Conservation (phyloP, 2,888 invertebrate genomes). For the Conomelus anceps region DNA sequence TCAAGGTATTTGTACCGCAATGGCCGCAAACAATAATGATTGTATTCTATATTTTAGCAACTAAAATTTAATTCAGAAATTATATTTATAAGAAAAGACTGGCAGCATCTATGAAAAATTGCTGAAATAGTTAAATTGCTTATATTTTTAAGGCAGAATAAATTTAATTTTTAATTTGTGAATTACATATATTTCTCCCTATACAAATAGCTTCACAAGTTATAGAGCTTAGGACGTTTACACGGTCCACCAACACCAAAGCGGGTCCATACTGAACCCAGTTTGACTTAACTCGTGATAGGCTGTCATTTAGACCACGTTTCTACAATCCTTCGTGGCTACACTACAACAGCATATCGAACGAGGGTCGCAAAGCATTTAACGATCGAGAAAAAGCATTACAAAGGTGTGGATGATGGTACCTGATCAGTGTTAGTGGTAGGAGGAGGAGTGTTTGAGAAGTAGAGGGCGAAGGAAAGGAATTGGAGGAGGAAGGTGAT, state of each 20-base stretch:
- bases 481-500: background rate
- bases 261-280: background rate
- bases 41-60: too few relatives aligned
- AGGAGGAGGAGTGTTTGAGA: background rate
- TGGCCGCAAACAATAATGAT: too few relatives aligned
- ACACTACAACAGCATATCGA: background rate
- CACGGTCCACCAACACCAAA: background rate
- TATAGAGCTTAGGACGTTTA: background rate
- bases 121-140: too few relatives aligned
- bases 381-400: background rate
- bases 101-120: too few relatives aligned
- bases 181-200: background rate
- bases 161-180: too few relatives aligned
- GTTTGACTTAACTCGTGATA: background rate
- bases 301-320: background rate
- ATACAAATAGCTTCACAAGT: background rate
- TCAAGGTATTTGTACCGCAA: too few relatives aligned
- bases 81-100: too few relatives aligned
- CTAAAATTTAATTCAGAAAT: too few relatives aligned
- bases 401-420: background rate
- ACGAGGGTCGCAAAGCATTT: background rate
- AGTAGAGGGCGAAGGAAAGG: background rate
- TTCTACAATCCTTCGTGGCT: background rate
- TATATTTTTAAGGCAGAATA: too few relatives aligned
- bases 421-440: background rate